Percentiles rank a stretch among this genome's conserved stretches.
Evolutionary conservation across 2,113 vertebrate genomes (phyloP).

Genomic region (Amblyopsis rosae): DNA sequence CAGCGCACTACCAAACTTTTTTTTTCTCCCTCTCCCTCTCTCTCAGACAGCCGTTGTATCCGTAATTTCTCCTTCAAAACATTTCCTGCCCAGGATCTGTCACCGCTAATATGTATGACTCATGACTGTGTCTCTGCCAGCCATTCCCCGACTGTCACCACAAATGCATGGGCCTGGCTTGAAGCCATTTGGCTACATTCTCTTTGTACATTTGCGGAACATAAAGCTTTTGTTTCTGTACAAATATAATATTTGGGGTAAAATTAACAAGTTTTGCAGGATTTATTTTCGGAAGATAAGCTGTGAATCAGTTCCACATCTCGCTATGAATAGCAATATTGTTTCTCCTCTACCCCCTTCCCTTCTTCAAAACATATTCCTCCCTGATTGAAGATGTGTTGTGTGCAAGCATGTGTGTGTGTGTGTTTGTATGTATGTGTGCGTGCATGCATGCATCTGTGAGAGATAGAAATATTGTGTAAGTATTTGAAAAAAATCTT

Average conservation of each 20-base stretch:
- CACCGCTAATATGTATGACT: conserved; percentile 43
- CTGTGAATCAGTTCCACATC: too few species aligned
- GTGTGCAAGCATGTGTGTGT: conserved; percentile 3
- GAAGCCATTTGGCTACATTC: conserved; percentile 45
- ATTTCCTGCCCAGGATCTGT: conserved; percentile 32
- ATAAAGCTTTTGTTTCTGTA: conserved; percentile 45
- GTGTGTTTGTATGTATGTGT: not conserved
- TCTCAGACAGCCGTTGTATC: too few species aligned
- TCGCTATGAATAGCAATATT: too few species aligned
- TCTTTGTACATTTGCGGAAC: conserved; percentile 42
- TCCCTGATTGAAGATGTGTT: conserved; percentile 9
- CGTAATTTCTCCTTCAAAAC: conserved; percentile 11
- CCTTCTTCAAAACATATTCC: not conserved
- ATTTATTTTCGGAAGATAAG: conserved; percentile 7
- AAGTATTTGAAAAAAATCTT: not conserved
- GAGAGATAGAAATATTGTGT: too few species aligned
- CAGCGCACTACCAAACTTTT: not conserved
- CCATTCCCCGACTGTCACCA: conserved; percentile 41
- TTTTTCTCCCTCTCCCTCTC: too few species aligned
- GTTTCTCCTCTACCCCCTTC: too few species aligned
- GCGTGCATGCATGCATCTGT: not conserved
- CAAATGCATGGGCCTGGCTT: conserved; percentile 48
- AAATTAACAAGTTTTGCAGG: not conserved
- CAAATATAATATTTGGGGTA: conserved; percentile 38
- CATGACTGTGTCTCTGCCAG: conserved; percentile 24